Evolutionary conservation across 2,888 invertebrate genomes (phyloP).

Genomic region (Linyphia triangularis): DNA sequence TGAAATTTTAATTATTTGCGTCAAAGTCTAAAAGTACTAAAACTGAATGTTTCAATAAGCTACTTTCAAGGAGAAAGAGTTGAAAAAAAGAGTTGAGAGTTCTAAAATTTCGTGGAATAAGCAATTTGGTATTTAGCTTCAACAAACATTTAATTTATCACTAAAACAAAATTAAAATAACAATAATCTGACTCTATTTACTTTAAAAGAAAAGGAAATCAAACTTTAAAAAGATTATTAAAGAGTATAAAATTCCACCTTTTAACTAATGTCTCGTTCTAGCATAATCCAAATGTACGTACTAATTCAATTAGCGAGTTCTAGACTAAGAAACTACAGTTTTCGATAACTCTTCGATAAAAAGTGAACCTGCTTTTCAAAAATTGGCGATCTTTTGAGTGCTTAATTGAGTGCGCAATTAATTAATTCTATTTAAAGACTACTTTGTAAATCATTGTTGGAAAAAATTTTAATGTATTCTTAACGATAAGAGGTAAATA

Average conservation of each 20-base stretch:
- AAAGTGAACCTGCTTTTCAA: slow-evolving; percentile 34
- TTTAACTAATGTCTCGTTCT: slow-evolving; percentile 25
- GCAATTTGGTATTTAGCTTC: slow-evolving; percentile 28
- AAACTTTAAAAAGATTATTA: slow-evolving; percentile 21
- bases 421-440: slow-evolving; percentile 46
- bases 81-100: slow-evolving; percentile 1
- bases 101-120: slow-evolving; percentile 51
- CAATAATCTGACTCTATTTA: slow-evolving; percentile 28
- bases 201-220: slow-evolving; percentile 5
- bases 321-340: background rate
- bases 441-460: slow-evolving; percentile 34
- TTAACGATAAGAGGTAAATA: slow-evolving; percentile 7
- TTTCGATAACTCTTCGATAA: slow-evolving; percentile 22
- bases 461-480: slow-evolving; percentile 22
- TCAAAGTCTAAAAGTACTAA: slow-evolving; percentile 36
- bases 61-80: background rate
- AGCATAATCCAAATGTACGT: slow-evolving; percentile 38
- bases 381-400: slow-evolving; percentile 42
- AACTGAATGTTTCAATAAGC: slow-evolving; percentile 32
- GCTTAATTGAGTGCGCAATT: slow-evolving; percentile 49
- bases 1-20: slow-evolving; percentile 29
- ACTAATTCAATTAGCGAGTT: slow-evolving; percentile 44
- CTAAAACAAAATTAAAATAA: slow-evolving; percentile 31
- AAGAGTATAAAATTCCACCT: slow-evolving; percentile 45
- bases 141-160: slow-evolving; percentile 41